These are phyloP conservation scores for Panthera leo DNA, from an alignment of 2,113 vertebrate species.

Conservation along the genomic window DNA sequence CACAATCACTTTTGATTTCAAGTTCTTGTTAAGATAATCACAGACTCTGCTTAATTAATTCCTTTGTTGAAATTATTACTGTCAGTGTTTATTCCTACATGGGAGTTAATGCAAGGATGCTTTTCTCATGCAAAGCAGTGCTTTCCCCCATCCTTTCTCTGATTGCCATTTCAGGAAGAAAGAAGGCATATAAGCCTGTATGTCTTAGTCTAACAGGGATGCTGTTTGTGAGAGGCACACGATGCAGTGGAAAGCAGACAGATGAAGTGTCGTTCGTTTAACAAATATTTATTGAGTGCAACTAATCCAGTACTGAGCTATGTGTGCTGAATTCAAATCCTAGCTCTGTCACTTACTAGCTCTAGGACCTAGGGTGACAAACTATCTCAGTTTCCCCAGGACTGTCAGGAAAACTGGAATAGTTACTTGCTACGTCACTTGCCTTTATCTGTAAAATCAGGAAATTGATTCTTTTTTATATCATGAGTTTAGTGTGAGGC, in stretches of 20 bases:
- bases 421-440: not conserved
- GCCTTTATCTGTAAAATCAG: not conserved
- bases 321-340: not conserved
- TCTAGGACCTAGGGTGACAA: not conserved
- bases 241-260: not conserved
- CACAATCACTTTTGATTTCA: constrained; percentile 63
- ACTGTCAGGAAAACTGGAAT: not conserved
- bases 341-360: not conserved
- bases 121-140: constrained; percentile 42
- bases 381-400: not conserved
- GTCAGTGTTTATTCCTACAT: constrained; percentile 7
- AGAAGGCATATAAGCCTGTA: not conserved
- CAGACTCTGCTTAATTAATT: constrained; percentile 55
- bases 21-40: constrained; percentile 65
- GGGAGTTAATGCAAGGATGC: not conserved
- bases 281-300: not conserved
- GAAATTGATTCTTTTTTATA: not conserved
- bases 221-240: not conserved
- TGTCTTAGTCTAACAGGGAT: not conserved
- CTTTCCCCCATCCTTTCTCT: not conserved
- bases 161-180: not conserved
- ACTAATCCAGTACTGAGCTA: not conserved
- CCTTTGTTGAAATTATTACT: constrained; percentile 59
- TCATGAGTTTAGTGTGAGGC: not conserved
- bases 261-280: not conserved